phyloP scores from a whole-genome alignment of 2,797 vertebrate species.

The Siniperca scherzeri region DNA sequence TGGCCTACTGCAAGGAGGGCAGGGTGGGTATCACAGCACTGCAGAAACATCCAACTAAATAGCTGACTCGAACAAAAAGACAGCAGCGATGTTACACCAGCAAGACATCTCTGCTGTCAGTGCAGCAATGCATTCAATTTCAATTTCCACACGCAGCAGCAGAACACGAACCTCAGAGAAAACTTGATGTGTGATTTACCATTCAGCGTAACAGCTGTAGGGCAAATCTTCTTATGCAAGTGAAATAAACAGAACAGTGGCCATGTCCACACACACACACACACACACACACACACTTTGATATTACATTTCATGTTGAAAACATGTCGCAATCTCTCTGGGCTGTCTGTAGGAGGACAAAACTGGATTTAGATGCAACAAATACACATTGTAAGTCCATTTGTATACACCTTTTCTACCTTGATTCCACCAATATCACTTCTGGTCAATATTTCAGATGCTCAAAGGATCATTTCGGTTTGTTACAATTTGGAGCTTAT shows the following conservation, averaged over 20 bases:
- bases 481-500: not conserved
- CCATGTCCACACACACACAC: slow-evolving; percentile 6
- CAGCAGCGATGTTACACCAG: slow-evolving; percentile 6
- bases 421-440: not conserved
- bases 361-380: not conserved
- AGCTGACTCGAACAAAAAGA: not conserved
- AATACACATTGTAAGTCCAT: not conserved
- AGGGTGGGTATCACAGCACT: slow-evolving; percentile 82
- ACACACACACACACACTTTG: slow-evolving; percentile 1
- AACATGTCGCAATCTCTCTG: slow-evolving; percentile 16
- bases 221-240: slow-evolving; percentile 20
- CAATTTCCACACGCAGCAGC: slow-evolving; percentile 11
- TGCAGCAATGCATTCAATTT: slow-evolving; percentile 35
- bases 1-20: slow-evolving; percentile 93
- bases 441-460: not conserved
- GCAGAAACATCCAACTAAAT: not conserved
- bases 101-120: slow-evolving; percentile 8
- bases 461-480: not conserved
- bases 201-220: slow-evolving; percentile 21
- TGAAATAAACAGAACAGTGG: slow-evolving; percentile 2
- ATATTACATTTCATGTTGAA: slow-evolving; percentile 8
- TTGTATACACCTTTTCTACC: not conserved
- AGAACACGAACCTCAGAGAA: slow-evolving; percentile 36
- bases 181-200: slow-evolving; percentile 45
- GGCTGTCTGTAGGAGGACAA: not conserved